Conservation (phyloP, 2,888 invertebrate species). For the Morpho helenor region DNA sequence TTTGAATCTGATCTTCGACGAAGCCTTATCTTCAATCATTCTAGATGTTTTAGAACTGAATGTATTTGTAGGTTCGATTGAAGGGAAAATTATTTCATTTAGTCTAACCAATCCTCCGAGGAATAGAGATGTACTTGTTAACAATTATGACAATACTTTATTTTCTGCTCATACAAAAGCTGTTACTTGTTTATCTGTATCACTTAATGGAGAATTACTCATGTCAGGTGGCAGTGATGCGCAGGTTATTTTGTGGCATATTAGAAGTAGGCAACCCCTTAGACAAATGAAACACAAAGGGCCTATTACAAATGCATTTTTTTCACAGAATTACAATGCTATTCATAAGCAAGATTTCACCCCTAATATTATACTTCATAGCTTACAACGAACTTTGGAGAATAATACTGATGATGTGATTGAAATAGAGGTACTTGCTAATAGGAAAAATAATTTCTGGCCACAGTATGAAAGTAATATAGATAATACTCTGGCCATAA, state of each 20-base stretch:
- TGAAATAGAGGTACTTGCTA: slow-evolving; percentile 64
- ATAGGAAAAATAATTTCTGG: slow-evolving; percentile 66
- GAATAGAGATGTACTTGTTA: slow-evolving; percentile 82
- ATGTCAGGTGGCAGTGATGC: slow-evolving; percentile 88
- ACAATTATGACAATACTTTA: slow-evolving; percentile 65
- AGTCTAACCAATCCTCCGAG: slow-evolving; percentile 84
- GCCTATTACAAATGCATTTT: slow-evolving; percentile 84
- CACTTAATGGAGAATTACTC: slow-evolving; percentile 84
- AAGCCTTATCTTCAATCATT: slow-evolving; percentile 82
- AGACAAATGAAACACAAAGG: slow-evolving; percentile 86
- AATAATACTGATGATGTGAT: slow-evolving; percentile 61
- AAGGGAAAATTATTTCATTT: slow-evolving; percentile 85
- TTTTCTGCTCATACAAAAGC: slow-evolving; percentile 84
- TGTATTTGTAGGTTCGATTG: slow-evolving; percentile 86
- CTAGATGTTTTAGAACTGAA: slow-evolving; percentile 85
- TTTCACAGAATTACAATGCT: slow-evolving; percentile 79
- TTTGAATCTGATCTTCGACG: slow-evolving; percentile 86
- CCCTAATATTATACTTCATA: slow-evolving; percentile 77
- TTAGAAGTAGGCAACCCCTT: slow-evolving; percentile 86
- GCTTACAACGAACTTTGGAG: slow-evolving; percentile 82
- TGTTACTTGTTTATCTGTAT: slow-evolving; percentile 85
- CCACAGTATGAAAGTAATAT: slow-evolving; percentile 34
- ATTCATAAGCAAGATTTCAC: slow-evolving; percentile 80
- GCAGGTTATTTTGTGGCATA: slow-evolving; percentile 89
- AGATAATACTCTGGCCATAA: slow-evolving; percentile 33